Conservation (phyloP, 2,113 vertebrate genomes). For the Malurus melanocephalus region DNA sequence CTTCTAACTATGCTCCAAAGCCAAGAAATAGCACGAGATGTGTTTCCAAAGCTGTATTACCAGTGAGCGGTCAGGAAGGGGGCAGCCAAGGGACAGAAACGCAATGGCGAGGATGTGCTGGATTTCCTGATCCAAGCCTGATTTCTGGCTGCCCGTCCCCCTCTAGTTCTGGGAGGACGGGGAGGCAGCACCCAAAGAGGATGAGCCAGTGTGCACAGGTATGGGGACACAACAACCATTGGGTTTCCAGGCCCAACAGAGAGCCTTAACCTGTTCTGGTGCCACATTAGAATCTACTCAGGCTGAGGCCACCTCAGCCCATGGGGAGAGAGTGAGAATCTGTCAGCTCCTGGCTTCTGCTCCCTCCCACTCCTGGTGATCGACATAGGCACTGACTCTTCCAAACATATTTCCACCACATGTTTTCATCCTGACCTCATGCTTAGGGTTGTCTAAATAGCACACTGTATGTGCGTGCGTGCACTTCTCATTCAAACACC, state of each 20-base stretch:
- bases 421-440: constrained; percentile 64
- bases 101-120: constrained; percentile 28
- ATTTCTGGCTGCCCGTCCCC: background rate
- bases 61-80: constrained; percentile 65
- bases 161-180: background rate
- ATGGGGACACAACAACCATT: background rate
- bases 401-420: constrained; percentile 71
- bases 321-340: background rate
- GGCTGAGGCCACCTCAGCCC: constrained; percentile 4
- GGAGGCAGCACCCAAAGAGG: background rate
- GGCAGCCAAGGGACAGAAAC: constrained; percentile 74
- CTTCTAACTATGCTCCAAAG: constrained; percentile 63
- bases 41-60: constrained; percentile 66
- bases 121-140: constrained; percentile 41
- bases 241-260: background rate
- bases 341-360: constrained; percentile 45
- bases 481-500: constrained; percentile 36
- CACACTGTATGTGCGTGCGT: constrained; percentile 47
- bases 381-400: constrained; percentile 30
- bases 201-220: background rate
- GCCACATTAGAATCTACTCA: constrained; percentile 1
- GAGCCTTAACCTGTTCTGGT: background rate
- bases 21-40: constrained; percentile 63
- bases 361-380: constrained; percentile 49
- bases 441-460: constrained; percentile 57